Conservation (phyloP, 2,113 vertebrate genomes). For the Eulemur macaco region DNA sequence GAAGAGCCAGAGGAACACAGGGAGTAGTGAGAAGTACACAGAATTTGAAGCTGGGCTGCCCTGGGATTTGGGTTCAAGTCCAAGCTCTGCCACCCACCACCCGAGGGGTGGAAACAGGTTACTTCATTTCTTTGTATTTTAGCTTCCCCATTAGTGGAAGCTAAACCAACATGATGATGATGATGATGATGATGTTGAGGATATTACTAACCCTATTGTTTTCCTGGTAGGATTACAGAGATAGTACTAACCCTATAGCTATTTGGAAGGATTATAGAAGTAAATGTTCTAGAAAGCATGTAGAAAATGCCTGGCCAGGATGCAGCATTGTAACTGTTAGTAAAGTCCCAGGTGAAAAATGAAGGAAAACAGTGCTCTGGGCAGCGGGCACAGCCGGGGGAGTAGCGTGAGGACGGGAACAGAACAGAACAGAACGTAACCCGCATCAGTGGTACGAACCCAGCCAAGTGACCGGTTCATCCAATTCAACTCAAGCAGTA, state of each 20-base stretch:
- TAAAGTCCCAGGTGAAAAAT: neutral
- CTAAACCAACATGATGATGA: too few species aligned
- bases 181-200: neutral
- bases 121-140: neutral
- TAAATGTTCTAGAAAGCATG: neutral
- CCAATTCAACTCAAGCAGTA: neutral
- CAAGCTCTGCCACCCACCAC: neutral
- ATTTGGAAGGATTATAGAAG: neutral
- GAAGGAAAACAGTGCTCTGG: neutral
- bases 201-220: rapidly evolving
- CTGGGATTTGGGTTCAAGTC: neutral
- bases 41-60: rapidly evolving
- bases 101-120: rapidly evolving
- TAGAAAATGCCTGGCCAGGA: neutral
- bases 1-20: too few species aligned
- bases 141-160: too few species aligned
- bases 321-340: neutral
- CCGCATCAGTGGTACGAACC: neutral
- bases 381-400: neutral
- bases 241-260: rapidly evolving
- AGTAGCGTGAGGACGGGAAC: rapidly evolving
- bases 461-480: neutral
- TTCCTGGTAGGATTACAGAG: neutral
- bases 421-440: neutral
- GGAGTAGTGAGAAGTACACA: rapidly evolving